Base-by-base conservation (phyloP, 2,113 vertebrate genomes). In the Tachycineta bicolor region DNA sequence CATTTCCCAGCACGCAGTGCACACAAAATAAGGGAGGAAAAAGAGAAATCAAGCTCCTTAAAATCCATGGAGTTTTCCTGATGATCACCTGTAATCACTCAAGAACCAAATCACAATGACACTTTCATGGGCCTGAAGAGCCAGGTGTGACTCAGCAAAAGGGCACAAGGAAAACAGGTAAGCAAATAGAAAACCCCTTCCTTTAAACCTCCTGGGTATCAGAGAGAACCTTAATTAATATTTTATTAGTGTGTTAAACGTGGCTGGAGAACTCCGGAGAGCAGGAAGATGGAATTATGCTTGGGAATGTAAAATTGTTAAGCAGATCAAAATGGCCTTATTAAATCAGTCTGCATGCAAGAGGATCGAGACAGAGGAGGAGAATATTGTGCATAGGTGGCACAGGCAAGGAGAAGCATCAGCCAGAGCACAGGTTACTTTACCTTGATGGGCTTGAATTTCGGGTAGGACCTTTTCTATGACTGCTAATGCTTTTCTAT, bases 381-480 rank as follows among this genome's bases (percentile, higher is more conserved):
- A 94, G 82, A 91, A 80, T 15, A 90, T 76, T 96, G 87, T 94
- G 97, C 96, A 83, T 79, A 97, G 79, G 96, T 93, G 97, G 96
- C 94, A 96, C 87, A 97, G 97, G 97, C 98, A 70, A 97, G 96
- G 88, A 97, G 94, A 96, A 96, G 97, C 89, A 53, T 94, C 87
- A 96, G 97, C 97, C 93, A 95, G 94, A 97, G 96, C 97, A 88
- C 95, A 91, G 93, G 97, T 97, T 98, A 97, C 98, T 86, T 98
- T 99, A 99, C 99, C 99, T 99, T 99, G 99, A 97, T 99, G 99
- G 96, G 98, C 98, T 98, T 98, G 99, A 97, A 99, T 99, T 98
- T 99, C 98, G 47, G 99, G 99, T 96, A 99, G 98, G 97, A 99
- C 98, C 71, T 97, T 98, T 98, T 99, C 99, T 98, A 99, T 98